phyloP scores from a whole-genome alignment of 2,113 vertebrate species.

The Indicator indicator region DNA sequence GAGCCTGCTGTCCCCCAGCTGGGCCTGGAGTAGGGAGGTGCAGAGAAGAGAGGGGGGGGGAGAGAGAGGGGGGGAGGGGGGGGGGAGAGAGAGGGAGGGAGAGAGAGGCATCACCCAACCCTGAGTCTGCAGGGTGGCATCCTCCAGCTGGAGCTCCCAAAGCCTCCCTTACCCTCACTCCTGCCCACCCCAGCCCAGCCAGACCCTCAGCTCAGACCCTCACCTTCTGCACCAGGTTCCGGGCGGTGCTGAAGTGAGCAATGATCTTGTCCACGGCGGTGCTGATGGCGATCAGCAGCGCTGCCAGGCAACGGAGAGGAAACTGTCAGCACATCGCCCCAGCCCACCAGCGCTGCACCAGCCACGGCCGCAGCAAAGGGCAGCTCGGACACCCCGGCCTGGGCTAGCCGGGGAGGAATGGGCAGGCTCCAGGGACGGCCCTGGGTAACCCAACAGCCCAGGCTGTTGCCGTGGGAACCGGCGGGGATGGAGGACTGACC shows the following conservation, averaged over 20 bases:
- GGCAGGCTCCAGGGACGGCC: background rate
- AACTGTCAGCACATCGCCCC: accelerated
- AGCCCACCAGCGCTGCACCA: no score
- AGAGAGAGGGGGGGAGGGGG: no score
- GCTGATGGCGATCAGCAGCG: conserved; percentile 86
- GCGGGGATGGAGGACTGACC: background rate
- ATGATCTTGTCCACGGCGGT: conserved; percentile 91
- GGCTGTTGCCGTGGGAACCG: background rate
- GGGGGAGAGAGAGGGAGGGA: no score
- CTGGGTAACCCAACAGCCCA: background rate
- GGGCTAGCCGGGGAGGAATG: no score
- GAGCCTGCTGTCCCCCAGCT: conserved; percentile 92
- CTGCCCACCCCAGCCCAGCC: background rate
- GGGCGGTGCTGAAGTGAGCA: conserved; percentile 87
- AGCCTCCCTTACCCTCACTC: background rate
- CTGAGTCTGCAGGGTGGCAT: background rate
- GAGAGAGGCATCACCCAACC: background rate
- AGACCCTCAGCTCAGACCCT: background rate
- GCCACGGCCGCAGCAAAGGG: no score
- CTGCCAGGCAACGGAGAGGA: conserved; percentile 41
- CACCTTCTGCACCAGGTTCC: conserved; percentile 95
- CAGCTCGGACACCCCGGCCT: background rate
- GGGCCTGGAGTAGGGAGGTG: conserved; percentile 77
- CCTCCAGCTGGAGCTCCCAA: background rate
- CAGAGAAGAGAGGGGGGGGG: background rate